Evolutionary conservation across 2,888 invertebrate species (phyloP).

Genomic region (Encarsia formosa): DNA sequence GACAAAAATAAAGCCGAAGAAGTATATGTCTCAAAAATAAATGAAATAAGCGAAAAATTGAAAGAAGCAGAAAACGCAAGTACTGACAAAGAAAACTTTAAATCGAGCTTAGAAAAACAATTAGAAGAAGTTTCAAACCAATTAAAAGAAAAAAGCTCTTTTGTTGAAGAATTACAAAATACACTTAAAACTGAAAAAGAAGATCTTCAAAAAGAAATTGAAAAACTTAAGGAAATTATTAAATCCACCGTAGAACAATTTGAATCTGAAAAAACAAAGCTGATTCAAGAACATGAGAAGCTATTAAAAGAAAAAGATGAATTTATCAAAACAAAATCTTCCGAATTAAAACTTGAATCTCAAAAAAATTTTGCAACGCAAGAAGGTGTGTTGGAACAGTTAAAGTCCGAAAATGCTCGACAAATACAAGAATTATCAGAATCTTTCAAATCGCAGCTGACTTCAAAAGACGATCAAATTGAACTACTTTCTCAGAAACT

Average conservation of each 20-base stretch:
- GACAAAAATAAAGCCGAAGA: slow-evolving; percentile 42
- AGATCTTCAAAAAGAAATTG: slow-evolving; percentile 39
- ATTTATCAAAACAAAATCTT: slow-evolving; percentile 33
- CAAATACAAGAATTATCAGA: slow-evolving; percentile 36
- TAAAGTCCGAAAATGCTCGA: slow-evolving; percentile 34
- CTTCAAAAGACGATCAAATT: slow-evolving; percentile 55
- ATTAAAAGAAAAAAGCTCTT: slow-evolving; percentile 44
- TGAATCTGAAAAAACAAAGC: slow-evolving; percentile 50
- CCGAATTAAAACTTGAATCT: slow-evolving; percentile 34
- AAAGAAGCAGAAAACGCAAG: slow-evolving; percentile 39
- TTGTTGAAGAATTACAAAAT: slow-evolving; percentile 46
- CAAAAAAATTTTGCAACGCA: slow-evolving; percentile 32
- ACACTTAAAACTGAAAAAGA: slow-evolving; percentile 38
- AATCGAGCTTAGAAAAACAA: slow-evolving; percentile 42
- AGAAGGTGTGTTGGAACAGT: slow-evolving; percentile 32
- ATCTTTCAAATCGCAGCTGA: slow-evolving; percentile 53
- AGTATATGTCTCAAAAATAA: slow-evolving; percentile 44
- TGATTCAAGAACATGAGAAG: slow-evolving; percentile 54
- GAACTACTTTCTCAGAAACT: slow-evolving; percentile 55
- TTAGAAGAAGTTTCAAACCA: slow-evolving; percentile 44
- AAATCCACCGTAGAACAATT: slow-evolving; percentile 51
- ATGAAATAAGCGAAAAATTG: slow-evolving; percentile 34
- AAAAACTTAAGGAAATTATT: slow-evolving; percentile 37
- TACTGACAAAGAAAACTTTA: slow-evolving; percentile 34
- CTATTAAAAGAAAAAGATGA: slow-evolving; percentile 57